phyloP scores from a whole-genome alignment of 2,888 invertebrate species.

The Phaedon cochleariae region DNA sequence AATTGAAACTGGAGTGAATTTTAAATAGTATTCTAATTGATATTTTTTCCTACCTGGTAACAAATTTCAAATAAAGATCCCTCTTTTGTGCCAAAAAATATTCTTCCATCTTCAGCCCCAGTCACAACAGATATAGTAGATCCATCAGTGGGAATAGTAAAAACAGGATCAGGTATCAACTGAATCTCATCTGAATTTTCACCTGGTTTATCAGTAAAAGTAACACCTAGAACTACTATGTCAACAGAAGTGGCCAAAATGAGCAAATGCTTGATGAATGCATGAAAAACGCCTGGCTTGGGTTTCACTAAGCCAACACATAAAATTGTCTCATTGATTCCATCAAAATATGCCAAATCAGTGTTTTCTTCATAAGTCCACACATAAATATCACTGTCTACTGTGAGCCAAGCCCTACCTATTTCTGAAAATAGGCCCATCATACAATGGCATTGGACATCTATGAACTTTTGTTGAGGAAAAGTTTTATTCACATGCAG shows the following conservation, averaged over 20 bases:
- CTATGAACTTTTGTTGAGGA: conserved; percentile 62
- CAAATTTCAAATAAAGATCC: conserved; percentile 93
- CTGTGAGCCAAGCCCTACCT: conserved; percentile 94
- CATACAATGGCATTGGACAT: conserved; percentile 94
- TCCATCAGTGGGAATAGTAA: conserved; percentile 90
- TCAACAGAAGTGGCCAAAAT: conserved; percentile 95
- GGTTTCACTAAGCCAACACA: conserved; percentile 92
- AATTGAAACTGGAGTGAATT: too few relatives aligned
- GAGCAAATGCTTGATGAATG: conserved; percentile 89
- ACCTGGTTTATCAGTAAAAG: conserved; percentile 65
- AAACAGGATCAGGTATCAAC: conserved; percentile 93
- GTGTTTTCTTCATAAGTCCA: conserved; percentile 97
- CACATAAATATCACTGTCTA: conserved; percentile 97
- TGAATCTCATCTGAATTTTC: conserved; percentile 80
- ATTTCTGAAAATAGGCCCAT: conserved; percentile 99
- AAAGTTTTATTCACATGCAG: conserved; percentile 11
- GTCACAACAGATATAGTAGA: conserved; percentile 83
- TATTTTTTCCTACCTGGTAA: conserved; percentile 75
- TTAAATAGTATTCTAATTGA: neutral
- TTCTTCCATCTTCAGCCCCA: conserved; percentile 83
- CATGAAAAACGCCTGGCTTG: conserved; percentile 87
- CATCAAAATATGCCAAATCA: conserved; percentile 97
- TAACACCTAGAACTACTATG: conserved; percentile 84
- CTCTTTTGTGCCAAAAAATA: conserved; percentile 95
- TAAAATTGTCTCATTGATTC: conserved; percentile 91